Evolutionary conservation across 2,113 vertebrate genomes (phyloP).

Genomic region (Pica pica): DNA sequence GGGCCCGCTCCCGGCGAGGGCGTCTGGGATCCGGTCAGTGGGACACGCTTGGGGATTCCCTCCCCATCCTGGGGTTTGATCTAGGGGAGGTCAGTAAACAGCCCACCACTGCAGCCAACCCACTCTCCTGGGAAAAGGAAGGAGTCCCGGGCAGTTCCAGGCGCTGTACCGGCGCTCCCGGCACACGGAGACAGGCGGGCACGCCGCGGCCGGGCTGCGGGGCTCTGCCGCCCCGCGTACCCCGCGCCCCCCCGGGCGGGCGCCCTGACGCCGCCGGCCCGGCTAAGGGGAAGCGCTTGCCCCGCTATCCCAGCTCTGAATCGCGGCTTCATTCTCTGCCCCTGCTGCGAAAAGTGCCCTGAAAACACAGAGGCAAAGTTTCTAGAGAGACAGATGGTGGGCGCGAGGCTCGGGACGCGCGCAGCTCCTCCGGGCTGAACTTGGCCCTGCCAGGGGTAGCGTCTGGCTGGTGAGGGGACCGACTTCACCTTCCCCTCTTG

Average conservation of each 20-base stretch:
- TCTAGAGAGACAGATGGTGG: neutral
- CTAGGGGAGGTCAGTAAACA: neutral
- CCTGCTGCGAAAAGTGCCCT: neutral
- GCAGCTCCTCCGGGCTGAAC: no score
- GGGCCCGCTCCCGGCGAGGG: neutral
- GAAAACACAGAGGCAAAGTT: neutral
- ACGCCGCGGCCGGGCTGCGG: neutral
- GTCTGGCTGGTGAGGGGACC: neutral
- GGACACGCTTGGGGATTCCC: neutral
- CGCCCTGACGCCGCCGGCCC: no score
- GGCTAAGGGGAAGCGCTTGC: neutral
- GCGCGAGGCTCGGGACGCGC: neutral
- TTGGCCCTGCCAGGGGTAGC: neutral
- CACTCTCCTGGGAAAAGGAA: neutral
- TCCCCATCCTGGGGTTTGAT: neutral
- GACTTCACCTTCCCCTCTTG: neutral
- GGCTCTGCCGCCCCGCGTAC: neutral
- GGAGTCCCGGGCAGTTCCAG: neutral
- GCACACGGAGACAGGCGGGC: neutral
- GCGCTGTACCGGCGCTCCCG: neutral
- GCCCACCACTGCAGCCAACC: neutral
- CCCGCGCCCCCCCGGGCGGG: no score
- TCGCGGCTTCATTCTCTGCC: neutral
- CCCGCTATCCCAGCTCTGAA: neutral
- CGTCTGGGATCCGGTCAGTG: neutral